Conservation (phyloP, 2,113 vertebrate genomes). For the Apteryx mantelli region DNA sequence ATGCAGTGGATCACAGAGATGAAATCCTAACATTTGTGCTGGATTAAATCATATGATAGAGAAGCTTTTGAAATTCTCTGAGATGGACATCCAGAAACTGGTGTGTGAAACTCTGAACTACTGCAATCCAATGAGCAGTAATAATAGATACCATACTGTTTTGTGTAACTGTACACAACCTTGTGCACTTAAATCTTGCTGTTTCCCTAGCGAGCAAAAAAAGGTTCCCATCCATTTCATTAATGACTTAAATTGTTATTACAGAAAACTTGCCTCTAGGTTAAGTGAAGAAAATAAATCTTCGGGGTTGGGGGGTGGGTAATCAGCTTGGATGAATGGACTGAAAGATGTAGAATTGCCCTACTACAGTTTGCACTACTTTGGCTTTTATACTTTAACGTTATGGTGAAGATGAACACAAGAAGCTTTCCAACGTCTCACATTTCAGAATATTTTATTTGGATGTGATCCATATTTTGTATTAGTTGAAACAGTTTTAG, state of each 20-base stretch:
- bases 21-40: not conserved
- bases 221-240: not conserved
- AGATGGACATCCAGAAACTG: not conserved
- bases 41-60: not conserved
- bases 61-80: not conserved
- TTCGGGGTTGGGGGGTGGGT: not conserved
- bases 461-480: not conserved
- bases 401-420: not conserved
- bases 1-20: not conserved
- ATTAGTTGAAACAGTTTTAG: slow-evolving; percentile 3
- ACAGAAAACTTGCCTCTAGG: not conserved
- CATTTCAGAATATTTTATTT: not conserved
- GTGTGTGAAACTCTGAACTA: not conserved
- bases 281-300: not conserved
- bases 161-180: not conserved
- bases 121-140: not conserved
- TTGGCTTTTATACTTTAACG: not conserved
- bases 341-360: not conserved
- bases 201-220: not conserved
- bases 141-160: not conserved
- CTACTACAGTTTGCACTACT: not conserved
- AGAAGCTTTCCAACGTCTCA: not conserved
- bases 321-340: not conserved
- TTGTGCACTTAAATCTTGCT: not conserved
- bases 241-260: not conserved